Evolutionary conservation across 2,113 vertebrate genomes (phyloP).

Genomic region (Tyto alba): DNA sequence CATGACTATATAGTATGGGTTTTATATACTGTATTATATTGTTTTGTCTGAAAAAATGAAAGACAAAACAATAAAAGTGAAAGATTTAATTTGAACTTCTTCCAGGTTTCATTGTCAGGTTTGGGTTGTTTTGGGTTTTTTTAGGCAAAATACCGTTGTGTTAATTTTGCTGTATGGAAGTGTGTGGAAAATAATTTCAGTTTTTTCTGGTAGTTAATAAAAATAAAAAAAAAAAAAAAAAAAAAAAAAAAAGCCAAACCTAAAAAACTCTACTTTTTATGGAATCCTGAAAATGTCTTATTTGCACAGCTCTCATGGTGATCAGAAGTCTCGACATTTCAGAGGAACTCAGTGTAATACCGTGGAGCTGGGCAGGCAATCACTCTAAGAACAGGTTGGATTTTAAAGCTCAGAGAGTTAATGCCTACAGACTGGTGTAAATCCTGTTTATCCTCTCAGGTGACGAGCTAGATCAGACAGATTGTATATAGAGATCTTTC

Average conservation of each 20-base stretch:
- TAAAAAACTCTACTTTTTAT: background rate
- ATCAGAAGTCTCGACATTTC: background rate
- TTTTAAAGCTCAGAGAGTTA: conserved; percentile 35
- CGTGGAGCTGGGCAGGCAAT: background rate
- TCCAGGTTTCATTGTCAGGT: background rate
- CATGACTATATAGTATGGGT: accelerated
- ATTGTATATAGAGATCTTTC: background rate
- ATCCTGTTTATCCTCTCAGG: conserved; percentile 45
- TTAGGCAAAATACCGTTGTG: background rate
- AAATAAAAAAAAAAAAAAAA: too few relatives aligned
- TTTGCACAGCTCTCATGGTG: background rate
- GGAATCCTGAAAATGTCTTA: background rate
- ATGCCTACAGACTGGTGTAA: conserved; percentile 15
- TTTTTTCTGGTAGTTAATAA: background rate
- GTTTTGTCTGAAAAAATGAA: background rate
- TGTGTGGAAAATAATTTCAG: background rate
- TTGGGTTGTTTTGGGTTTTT: too few relatives aligned
- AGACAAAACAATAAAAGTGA: background rate
- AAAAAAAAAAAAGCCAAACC: background rate
- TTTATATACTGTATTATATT: background rate
- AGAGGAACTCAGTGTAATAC: background rate
- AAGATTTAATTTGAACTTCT: background rate
- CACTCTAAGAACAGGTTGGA: background rate
- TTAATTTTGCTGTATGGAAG: background rate
- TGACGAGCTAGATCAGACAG: conserved; percentile 27